Conservation (phyloP, 2,888 invertebrate genomes). For the Plagodis pulveraria region DNA sequence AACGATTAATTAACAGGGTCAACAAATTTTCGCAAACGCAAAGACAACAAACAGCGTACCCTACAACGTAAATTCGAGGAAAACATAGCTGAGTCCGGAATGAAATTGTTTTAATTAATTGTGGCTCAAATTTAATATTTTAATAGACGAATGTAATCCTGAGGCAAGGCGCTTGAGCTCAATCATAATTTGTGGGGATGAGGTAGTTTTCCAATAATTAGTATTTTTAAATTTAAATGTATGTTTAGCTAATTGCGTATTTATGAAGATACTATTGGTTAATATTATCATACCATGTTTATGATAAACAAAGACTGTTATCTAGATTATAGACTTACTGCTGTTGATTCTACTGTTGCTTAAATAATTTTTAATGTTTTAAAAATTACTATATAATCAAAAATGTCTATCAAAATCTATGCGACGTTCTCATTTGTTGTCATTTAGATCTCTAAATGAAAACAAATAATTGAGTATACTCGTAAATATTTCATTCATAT, state of each 20-base stretch:
- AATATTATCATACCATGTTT: no score
- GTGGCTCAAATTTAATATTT: slow-evolving; percentile 50
- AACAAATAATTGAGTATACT: not conserved
- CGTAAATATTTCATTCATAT: slow-evolving; percentile 2
- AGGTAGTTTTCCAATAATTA: not conserved
- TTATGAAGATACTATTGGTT: no score
- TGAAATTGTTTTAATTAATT: slow-evolving; percentile 58
- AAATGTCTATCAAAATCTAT: no score
- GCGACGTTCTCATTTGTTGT: no score
- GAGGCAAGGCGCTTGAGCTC: slow-evolving; percentile 9
- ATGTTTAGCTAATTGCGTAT: no score
- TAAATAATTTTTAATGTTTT: no score
- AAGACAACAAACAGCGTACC: slow-evolving; percentile 57
- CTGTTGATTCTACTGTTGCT: no score
- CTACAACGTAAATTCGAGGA: slow-evolving; percentile 57
- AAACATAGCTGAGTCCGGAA: slow-evolving; percentile 57
- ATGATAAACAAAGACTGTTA: no score
- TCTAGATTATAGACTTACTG: no score
- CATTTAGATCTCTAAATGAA: no score
- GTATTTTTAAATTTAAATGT: no score
- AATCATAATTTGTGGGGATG: slow-evolving; percentile 17
- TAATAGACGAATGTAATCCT: slow-evolving; percentile 40
- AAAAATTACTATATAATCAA: no score
- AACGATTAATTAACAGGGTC: slow-evolving; percentile 78
- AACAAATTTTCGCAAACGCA: slow-evolving; percentile 70